phyloP scores from a whole-genome alignment of 2,797 vertebrate species.

The Gallinago nigripennis region DNA sequence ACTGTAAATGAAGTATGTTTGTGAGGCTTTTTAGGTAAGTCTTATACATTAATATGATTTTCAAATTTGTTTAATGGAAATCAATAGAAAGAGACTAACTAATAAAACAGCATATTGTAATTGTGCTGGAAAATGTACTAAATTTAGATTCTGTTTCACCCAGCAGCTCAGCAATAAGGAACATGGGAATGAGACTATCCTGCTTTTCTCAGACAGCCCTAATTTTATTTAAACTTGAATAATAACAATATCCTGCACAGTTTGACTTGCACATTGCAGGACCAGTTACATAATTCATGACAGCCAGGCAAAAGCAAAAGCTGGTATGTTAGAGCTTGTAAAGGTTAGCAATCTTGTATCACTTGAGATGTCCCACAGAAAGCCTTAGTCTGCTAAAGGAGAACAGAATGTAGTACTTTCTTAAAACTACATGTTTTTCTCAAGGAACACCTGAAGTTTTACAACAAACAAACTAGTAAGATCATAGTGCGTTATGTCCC shows the following conservation, averaged over 20 bases:
- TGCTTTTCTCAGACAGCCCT: slow-evolving; percentile 43
- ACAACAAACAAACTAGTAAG: neutral
- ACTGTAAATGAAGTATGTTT: neutral
- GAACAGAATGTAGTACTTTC: neutral
- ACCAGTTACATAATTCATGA: neutral
- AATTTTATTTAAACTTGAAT: slow-evolving; percentile 54
- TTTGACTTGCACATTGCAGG: neutral
- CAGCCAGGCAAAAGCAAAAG: neutral
- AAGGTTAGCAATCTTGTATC: neutral
- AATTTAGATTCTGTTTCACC: slow-evolving; percentile 36
- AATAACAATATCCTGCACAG: slow-evolving; percentile 29
- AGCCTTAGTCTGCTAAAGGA: neutral
- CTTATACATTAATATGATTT: neutral
- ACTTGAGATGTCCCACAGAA: neutral
- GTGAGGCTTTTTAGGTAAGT: neutral
- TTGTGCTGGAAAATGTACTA: slow-evolving; percentile 30
- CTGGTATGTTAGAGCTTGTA: neutral
- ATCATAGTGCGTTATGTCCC: neutral
- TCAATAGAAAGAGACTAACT: neutral
- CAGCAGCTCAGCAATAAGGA: neutral
- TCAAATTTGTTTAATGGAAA: neutral
- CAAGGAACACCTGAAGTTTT: neutral
- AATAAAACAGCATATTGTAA: neutral
- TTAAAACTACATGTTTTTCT: neutral
- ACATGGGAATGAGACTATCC: slow-evolving; percentile 37